These are phyloP conservation scores for Ptychoptera albimana DNA, from an alignment of 2,888 invertebrate genomes.

Conservation along the genomic window DNA sequence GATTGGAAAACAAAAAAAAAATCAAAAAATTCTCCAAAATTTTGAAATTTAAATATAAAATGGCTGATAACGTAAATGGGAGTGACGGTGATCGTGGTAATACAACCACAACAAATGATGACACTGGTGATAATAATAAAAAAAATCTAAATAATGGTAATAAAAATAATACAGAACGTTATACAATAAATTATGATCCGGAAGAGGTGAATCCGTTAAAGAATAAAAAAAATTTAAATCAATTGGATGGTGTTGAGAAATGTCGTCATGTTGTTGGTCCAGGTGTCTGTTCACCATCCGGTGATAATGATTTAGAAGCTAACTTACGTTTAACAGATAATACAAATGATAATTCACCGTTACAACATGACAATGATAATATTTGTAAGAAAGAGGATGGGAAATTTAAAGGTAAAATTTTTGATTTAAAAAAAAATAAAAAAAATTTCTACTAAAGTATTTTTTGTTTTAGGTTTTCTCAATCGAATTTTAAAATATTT, in stretches of 20 bases:
- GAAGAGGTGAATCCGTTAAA: constrained; percentile 3
- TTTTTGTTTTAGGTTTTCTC: not conserved
- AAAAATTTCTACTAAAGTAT: too few relatives aligned
- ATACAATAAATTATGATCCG: constrained; percentile 3
- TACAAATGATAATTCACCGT: not conserved
- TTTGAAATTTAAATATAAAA: constrained; percentile 1
- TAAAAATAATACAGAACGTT: not conserved
- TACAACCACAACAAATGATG: too few relatives aligned
- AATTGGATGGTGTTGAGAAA: not conserved
- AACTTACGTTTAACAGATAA: not conserved
- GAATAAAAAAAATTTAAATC: not conserved
- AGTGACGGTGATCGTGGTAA: too few relatives aligned
- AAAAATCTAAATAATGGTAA: not conserved
- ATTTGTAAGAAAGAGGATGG: not conserved
- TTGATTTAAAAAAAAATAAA: too few relatives aligned
- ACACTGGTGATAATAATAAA: not conserved
- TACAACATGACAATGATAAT: not conserved
- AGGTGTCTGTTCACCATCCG: not conserved
- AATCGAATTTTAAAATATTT: not conserved
- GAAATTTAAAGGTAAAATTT: constrained; percentile 1
- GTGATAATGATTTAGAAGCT: not conserved
- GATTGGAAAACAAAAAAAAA: too few relatives aligned
- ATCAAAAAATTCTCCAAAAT: not conserved
- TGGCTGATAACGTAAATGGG: constrained; percentile 1
- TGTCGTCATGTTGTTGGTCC: not conserved